Evolutionary conservation across 2,113 vertebrate genomes (phyloP), one percentile per base, ranked within the genome.

Genomic region (Saccopteryx leptura): DNA sequence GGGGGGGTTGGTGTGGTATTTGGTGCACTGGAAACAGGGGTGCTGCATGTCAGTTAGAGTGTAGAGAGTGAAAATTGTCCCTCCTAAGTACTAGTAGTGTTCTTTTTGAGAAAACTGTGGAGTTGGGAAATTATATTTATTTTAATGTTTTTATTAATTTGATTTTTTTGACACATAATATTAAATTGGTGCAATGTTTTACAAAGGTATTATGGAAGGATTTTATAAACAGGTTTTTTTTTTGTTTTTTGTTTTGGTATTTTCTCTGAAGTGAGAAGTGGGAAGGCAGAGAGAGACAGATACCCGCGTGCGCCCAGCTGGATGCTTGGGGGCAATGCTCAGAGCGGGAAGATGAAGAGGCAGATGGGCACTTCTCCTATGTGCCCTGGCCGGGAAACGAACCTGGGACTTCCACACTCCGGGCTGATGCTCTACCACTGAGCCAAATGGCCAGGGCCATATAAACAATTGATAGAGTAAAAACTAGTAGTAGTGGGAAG

Each of bases 101-200:
- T 72, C 3, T 7, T 48, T 33, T 66, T 83, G 60, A 88, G 61
- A 71, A 85, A 83, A 76, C 48, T 54, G 3, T 75, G 65, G 46
- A 58, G 54, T 93, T 91, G 88, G 31, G n/a, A 87, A 89, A 74
- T 75, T 61, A 46, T 56, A 33, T 28, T 81, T 93, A 63, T 89
- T 82, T 90, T 80, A 84, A 54, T 66, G 23, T 61, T 90, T 90
- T 90, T 90, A 28, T 88, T 82, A 91, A 71, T 46, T 28, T 72
- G 54, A 23, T 90, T 9, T 13, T 52, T 87, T 93, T 52, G 88
- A 15, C 75, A 13, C 10, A 12, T 78, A 24, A 13, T 76, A 23
- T 17, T 92, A 52, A 74, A 68, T 75, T 90, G 18, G 10, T 58
- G 15, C 0, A n/a, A 0, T 52, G 28, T 71, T 93, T 88, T 91